Conservation (phyloP, 2,797 vertebrate genomes). For the Meriones psammophilus region DNA sequence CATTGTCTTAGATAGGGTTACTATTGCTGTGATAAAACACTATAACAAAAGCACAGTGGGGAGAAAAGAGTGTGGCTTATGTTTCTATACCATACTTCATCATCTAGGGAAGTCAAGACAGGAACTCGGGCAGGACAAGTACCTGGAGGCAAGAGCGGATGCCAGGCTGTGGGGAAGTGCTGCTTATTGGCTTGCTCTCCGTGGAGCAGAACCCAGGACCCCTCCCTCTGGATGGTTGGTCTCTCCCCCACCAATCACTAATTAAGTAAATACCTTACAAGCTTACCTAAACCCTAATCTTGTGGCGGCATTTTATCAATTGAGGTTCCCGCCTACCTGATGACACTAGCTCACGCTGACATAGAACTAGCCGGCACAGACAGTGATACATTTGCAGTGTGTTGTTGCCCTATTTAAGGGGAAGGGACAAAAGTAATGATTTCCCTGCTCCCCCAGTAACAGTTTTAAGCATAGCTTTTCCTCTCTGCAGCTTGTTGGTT, state of each 20-base stretch:
- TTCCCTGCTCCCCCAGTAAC: background rate
- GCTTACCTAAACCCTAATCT: background rate
- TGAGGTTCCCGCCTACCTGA: background rate
- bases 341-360: background rate
- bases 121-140: background rate
- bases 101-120: background rate
- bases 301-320: background rate
- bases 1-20: background rate
- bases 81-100: background rate
- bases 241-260: background rate
- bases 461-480: background rate
- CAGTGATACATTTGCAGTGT: background rate
- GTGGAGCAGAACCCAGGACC: background rate
- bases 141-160: background rate
- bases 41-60: background rate
- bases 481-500: background rate
- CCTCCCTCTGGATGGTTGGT: background rate
- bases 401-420: background rate
- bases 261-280: background rate
- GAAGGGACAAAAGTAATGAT: background rate
- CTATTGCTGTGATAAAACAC: background rate
- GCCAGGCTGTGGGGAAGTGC: background rate
- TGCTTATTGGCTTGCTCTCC: background rate
- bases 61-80: background rate
- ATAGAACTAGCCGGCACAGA: background rate